Evolutionary conservation across 1,140 invertebrate species (phyloP), one percentile per base, ranked within the genome.

Genomic region (Epicauta chinensis): DNA sequence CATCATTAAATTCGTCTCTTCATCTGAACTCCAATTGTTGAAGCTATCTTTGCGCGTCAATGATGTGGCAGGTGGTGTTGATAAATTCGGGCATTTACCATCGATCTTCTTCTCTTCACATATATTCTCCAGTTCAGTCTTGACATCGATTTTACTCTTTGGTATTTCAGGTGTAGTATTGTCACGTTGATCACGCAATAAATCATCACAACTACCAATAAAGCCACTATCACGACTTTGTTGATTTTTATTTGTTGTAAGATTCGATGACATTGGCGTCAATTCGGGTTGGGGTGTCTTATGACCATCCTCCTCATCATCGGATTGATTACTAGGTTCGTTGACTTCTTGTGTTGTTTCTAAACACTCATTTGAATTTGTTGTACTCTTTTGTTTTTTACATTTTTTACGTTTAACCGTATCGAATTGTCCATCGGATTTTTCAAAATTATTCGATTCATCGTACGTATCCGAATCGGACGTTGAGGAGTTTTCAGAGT

Each of bases 1-100:
- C 90, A 94, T 93, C 90, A 94, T 93, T 6, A 93, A 69, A 69
- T 94, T 94, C 1, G 91, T 93, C 71, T 93, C 91, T 67, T 93
- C 90, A 64, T 93, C 90, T 0, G 89, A 92, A 36, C 88, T 91
- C 90, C 90, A 93, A 62, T 92, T 91, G 64, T 92, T 91, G 69
- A 93, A 93, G 64, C 88, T 91, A 67, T 93, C 90, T 69, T 91
- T 91, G 17, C 90, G 76, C 3, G 81, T 81, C 0, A 91, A 65
- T 7, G 77, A 76, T 16, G 76, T 79, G 13, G 73, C 70, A 31
- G 75, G 74, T 45, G 73, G 74, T 10, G 60, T 40, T 11, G 65
- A 59, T 13, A 49, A 17, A n/a, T 39, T 16, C 0, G 56, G 46
- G 2, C 34, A 44, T 46, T 53, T 60, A 2, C 77, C 77, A 60